Conservation (phyloP, 1,140 invertebrate species). For the Calliopsis andreniformis region DNA sequence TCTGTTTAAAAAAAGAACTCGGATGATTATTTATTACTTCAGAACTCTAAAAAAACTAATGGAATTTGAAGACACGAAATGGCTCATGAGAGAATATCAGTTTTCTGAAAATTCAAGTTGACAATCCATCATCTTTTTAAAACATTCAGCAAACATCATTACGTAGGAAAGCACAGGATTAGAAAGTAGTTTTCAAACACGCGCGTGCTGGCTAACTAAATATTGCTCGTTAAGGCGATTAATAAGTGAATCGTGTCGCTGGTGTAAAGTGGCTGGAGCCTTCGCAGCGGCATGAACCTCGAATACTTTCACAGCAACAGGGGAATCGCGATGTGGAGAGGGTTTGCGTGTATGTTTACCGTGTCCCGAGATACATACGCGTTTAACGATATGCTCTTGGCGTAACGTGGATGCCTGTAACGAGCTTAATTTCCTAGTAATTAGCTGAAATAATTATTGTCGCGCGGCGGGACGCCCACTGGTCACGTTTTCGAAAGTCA, state of each 20-base stretch:
- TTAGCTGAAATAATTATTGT: slow-evolving; percentile 44
- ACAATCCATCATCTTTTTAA: too few relatives aligned
- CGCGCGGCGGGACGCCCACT: background rate
- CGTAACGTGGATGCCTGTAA: slow-evolving; percentile 14
- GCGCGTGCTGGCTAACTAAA: slow-evolving; percentile 2
- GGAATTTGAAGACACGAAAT: too few relatives aligned
- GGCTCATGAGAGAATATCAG: too few relatives aligned
- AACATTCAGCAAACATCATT: too few relatives aligned
- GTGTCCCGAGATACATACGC: background rate
- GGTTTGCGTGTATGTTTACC: slow-evolving; percentile 10
- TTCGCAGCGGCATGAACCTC: background rate
- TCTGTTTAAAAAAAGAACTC: too few relatives aligned
- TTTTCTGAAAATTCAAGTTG: too few relatives aligned
- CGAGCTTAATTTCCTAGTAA: slow-evolving; percentile 30
- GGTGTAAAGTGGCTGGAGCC: background rate
- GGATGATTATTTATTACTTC: too few relatives aligned
- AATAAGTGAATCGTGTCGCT: slow-evolving; percentile 7
- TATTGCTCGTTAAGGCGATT: slow-evolving; percentile 16
- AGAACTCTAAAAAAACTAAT: too few relatives aligned
- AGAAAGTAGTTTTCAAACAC: background rate
- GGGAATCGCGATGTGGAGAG: background rate
- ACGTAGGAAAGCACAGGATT: background rate
- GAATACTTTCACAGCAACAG: slow-evolving; percentile 24
- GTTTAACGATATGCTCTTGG: background rate
- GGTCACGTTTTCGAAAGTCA: background rate